A percentile compares a stretch with the other conserved stretches of the same genome.
Evolutionary conservation across 2,797 vertebrate species (phyloP).

Genomic region (Crenuchus spilurus): DNA sequence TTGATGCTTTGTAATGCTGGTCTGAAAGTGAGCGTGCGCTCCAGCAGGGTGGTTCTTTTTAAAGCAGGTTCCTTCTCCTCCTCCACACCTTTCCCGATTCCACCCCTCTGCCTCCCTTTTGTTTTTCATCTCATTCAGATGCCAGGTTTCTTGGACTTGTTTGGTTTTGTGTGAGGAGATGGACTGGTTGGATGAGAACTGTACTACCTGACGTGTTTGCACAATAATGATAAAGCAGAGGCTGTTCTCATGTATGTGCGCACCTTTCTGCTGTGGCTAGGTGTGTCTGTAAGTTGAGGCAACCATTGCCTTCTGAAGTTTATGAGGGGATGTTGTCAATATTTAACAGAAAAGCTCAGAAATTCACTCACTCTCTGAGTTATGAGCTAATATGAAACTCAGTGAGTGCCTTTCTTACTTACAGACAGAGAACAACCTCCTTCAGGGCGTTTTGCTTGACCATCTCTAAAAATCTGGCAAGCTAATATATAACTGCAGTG

Average conservation of each 20-base stretch:
- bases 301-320: no score
- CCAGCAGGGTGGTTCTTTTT: conserved; percentile 5
- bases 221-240: conserved; percentile 3
- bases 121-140: not conserved
- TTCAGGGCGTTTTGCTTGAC: not conserved
- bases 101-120: conserved; percentile 20
- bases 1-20: not conserved
- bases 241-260: no score
- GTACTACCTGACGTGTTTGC: not conserved
- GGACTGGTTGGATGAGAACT: conserved; percentile 20
- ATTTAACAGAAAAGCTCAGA: not conserved
- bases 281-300: not conserved
- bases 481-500: not conserved
- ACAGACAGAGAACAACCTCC: not conserved
- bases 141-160: not conserved
- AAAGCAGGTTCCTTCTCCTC: conserved; percentile 2
- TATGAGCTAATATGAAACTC: not conserved
- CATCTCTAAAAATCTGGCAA: not conserved
- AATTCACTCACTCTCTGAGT: not conserved
- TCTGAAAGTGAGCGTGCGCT: not conserved
- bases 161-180: not conserved
- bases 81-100: conserved; percentile 6
- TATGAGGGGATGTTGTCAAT: not conserved
- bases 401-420: not conserved
- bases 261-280: not conserved